Percentiles rank a stretch among this genome's conserved stretches.
Evolutionary conservation across 2,113 vertebrate genomes (phyloP).

Genomic region (Pipa parva): DNA sequence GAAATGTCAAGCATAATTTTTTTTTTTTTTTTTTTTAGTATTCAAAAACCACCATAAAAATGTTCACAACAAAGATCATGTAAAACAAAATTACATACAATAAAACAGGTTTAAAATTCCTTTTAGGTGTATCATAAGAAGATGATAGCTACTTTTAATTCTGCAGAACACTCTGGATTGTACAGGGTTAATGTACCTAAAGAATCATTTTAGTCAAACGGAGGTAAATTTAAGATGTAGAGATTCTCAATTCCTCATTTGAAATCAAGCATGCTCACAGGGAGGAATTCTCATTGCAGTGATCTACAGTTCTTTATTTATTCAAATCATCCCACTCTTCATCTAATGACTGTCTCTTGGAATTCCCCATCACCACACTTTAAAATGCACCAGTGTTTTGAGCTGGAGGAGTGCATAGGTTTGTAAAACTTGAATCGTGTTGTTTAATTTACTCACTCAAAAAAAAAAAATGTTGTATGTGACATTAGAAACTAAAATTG

Average conservation of each 20-base stretch:
- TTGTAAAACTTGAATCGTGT: not conserved
- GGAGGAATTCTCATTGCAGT: constrained; percentile 13
- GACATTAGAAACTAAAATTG: too few relatives aligned
- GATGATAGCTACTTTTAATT: too few relatives aligned
- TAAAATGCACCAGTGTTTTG: not conserved
- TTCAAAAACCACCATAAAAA: too few relatives aligned
- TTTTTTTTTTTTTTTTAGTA: too few relatives aligned
- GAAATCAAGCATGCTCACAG: constrained; percentile 2
- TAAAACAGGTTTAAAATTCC: too few relatives aligned
- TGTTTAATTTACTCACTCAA: not conserved
- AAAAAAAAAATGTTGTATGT: not conserved
- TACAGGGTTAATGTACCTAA: not conserved
- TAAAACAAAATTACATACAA: too few relatives aligned
- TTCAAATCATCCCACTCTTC: constrained; percentile 25
- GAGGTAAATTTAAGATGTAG: not conserved
- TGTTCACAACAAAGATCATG: too few relatives aligned
- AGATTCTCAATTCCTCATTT: constrained; percentile 38
- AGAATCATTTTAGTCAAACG: not conserved
- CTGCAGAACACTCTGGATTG: too few relatives aligned
- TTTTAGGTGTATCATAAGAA: too few relatives aligned
- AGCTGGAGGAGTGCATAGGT: not conserved
- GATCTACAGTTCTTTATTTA: constrained; percentile 13
- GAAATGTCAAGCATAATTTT: too few relatives aligned
- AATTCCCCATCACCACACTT: constrained; percentile 15
- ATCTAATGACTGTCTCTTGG: constrained; percentile 25